Base-by-base conservation (phyloP, 64 coral and sea anemone species). In the Pocillopora damicornis region DNA sequence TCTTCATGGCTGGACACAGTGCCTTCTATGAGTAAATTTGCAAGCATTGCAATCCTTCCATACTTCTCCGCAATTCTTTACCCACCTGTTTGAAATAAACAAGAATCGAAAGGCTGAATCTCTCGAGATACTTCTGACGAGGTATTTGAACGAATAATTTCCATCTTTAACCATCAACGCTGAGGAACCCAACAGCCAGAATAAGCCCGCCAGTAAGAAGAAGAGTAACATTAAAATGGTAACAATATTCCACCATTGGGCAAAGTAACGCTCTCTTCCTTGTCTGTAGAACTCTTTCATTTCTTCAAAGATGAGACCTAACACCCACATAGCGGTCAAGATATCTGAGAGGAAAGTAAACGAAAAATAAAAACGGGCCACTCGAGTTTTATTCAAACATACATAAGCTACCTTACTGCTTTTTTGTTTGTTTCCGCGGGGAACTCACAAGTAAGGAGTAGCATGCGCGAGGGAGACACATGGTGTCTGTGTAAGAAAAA, bases 231-330 rank as follows among this genome's bases (percentile, higher is more conserved):
- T 94, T 5, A 90, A 38, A 45, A 94, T 58, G 0, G 92, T 87
- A 2, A 87, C 69, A 35, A 75, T 65, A 58, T 94, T 94, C 92
- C 92, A 94, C 83, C 88, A 94, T 25, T 94, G 92, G 14, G 82
- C 78, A 22, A 94, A 82, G 68, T 94, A 90, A 23, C 92, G 92
- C 66, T 94, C 73, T 62, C 75, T 66, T 5, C 92, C 92, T n/a
- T 89, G 79, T 35, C 76, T 58, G 58, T 86, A 58, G 0, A 87
- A 37, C 60, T 94, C 92, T 87, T 94, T 94, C 3, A 74, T 11
- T 61, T 94, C 88, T 34, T 87, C 59, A 13, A 94, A 73, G 9
- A 87, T 86, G 22, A 94, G 36, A 22, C 88, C 88, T 0, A 80
- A 23, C 4, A 88, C 76, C 88, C 83, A 94, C 37, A 94, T 67